Evolutionary conservation across 2,888 invertebrate genomes (phyloP).

Genomic region (Ypsolopha sequella): DNA sequence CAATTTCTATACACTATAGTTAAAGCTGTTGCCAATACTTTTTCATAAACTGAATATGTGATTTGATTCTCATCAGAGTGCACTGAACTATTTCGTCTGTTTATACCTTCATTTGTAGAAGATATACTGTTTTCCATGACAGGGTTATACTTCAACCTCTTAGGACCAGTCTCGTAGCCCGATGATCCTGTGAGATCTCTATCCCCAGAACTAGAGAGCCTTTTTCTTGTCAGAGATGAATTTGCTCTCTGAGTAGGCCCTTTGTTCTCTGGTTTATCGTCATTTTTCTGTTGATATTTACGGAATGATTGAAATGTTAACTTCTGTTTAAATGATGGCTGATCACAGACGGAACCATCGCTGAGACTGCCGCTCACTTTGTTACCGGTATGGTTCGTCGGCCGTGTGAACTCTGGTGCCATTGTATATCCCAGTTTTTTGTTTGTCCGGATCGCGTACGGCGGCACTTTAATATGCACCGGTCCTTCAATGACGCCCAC

Average conservation of each 20-base stretch:
- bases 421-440: constrained; percentile 37
- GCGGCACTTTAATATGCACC: constrained; percentile 61
- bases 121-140: constrained; percentile 62
- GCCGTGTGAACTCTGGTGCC: constrained; percentile 27
- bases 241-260: constrained; percentile 15
- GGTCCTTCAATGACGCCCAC: constrained; percentile 70
- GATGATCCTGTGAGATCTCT: constrained; percentile 44
- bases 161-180: constrained; percentile 46
- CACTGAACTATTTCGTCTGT: constrained; percentile 36
- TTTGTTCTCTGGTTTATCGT: constrained; percentile 25
- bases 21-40: constrained; percentile 50
- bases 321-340: constrained; percentile 32
- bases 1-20: constrained; percentile 59
- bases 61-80: constrained; percentile 37
- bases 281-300: constrained; percentile 31
- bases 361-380: constrained; percentile 46
- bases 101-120: constrained; percentile 48
- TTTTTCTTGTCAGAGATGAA: constrained; percentile 28
- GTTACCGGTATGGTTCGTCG: constrained; percentile 27
- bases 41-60: constrained; percentile 50
- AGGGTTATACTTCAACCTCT: constrained; percentile 37
- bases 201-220: constrained; percentile 39
- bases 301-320: constrained; percentile 20
- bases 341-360: constrained; percentile 51
- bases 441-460: constrained; percentile 55